Percentiles rank a stretch among this genome's conserved stretches.
These are phyloP conservation scores for Cheiracanthium punctorium DNA, from an alignment of 2,888 invertebrate species.

Conservation along the genomic window DNA sequence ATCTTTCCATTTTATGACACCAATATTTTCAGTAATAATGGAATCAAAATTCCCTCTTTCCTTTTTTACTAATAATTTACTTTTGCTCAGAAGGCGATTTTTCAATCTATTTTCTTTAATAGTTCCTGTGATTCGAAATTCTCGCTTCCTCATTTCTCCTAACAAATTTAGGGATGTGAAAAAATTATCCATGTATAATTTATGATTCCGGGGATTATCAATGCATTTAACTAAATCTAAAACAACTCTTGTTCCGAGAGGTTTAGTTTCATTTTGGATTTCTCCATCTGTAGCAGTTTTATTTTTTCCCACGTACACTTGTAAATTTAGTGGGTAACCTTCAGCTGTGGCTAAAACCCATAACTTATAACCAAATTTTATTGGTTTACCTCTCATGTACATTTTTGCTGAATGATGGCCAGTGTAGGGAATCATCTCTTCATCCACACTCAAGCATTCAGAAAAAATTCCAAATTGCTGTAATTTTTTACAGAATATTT, in stretches of 20 bases:
- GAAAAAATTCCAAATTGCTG: background rate
- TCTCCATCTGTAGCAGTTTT: background rate
- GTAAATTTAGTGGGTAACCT: background rate
- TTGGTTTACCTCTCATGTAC: constrained; percentile 18
- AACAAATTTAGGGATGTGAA: background rate
- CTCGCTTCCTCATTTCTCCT: constrained; percentile 1
- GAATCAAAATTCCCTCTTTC: background rate
- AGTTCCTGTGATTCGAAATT: constrained; percentile 1
- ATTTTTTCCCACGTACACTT: background rate
- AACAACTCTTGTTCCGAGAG: background rate
- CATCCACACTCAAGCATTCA: background rate
- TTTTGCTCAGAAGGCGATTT: background rate
- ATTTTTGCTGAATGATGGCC: constrained; percentile 22
- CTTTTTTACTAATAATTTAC: background rate
- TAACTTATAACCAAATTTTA: constrained; percentile 19
- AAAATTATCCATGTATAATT: constrained; percentile 11
- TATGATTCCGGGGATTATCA: background rate
- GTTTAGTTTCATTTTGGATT: background rate
- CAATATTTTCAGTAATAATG: background rate
- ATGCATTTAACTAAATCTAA: constrained; percentile 11
- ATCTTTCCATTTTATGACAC: constrained; percentile 8
- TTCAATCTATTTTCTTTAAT: background rate
- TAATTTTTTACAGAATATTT: background rate
- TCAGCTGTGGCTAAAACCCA: constrained; percentile 10
- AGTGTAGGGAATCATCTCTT: constrained; percentile 11